These are phyloP conservation scores for Myotis lucifugus DNA, from an alignment of 2,113 vertebrate species.

Conservation along the genomic window DNA sequence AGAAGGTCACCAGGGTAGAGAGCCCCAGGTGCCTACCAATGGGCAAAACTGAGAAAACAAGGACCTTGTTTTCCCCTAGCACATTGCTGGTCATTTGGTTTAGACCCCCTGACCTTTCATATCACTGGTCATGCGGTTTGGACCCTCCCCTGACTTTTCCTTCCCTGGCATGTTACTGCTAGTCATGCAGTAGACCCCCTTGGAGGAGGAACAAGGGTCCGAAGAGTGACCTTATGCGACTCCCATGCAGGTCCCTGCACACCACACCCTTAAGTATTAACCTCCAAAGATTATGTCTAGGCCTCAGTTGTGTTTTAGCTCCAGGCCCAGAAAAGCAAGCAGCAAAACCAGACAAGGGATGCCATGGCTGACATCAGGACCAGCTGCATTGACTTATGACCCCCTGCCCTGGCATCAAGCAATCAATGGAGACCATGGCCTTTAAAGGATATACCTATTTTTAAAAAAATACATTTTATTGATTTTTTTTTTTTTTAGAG, in stretches of 20 bases:
- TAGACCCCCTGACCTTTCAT: background rate
- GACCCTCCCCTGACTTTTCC: background rate
- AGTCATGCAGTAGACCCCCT: background rate
- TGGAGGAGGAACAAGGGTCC: background rate
- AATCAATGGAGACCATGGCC: background rate
- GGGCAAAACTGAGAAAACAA: background rate
- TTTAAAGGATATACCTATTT: background rate
- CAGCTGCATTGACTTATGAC: background rate
- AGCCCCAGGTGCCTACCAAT: background rate
- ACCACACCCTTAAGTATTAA: background rate
- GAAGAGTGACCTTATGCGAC: background rate
- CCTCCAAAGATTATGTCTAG: background rate
- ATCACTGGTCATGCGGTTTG: background rate
- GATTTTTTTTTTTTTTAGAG: too few relatives aligned
- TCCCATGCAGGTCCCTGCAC: background rate
- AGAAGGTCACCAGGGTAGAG: background rate
- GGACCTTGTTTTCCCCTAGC: background rate
- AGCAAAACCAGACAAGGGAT: background rate
- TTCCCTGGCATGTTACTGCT: background rate
- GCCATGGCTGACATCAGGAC: background rate
- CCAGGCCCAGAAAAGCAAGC: background rate
- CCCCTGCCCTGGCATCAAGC: background rate
- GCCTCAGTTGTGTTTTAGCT: background rate
- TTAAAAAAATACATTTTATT: too few relatives aligned
- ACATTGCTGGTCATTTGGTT: background rate